A percentile compares a stretch with the other conserved stretches of the same genome.
Evolutionary conservation across 2,888 invertebrate genomes (phyloP).

Genomic region (Hemithea aestivaria): DNA sequence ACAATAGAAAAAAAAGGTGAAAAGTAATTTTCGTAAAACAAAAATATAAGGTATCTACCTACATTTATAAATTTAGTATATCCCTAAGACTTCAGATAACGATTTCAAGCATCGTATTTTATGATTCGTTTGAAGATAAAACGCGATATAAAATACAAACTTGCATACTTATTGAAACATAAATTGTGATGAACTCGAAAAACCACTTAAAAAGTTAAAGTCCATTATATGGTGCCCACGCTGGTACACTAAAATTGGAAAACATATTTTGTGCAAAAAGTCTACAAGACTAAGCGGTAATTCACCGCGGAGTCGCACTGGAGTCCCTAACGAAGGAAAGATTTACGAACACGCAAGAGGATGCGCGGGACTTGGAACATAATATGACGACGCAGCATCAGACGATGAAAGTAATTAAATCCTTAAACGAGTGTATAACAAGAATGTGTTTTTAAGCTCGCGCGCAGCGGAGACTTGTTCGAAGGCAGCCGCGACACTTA

Average conservation of each 20-base stretch:
- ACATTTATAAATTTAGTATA: conserved; percentile 7
- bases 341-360: conserved; percentile 71
- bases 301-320: conserved; percentile 61
- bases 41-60: conserved; percentile 13
- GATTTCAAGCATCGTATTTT: conserved; percentile 38
- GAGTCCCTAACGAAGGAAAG: conserved; percentile 69
- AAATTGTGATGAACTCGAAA: conserved; percentile 66
- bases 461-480: conserved; percentile 46
- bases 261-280: conserved; percentile 62
- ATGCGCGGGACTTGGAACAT: conserved; percentile 26
- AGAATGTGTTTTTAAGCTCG: conserved; percentile 66
- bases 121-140: conserved; percentile 48
- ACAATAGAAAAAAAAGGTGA: conserved; percentile 14
- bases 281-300: conserved; percentile 67
- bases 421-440: conserved; percentile 75
- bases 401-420: conserved; percentile 72
- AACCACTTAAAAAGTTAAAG: conserved; percentile 65
- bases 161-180: conserved; percentile 62
- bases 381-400: conserved; percentile 48
- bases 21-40: conserved; percentile 9
- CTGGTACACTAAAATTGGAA: conserved; percentile 57
- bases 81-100: conserved; percentile 31
- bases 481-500: conserved; percentile 61
- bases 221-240: conserved; percentile 63
- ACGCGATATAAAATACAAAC: conserved; percentile 51